phyloP scores from a whole-genome alignment of 2,797 vertebrate species.

The Myotis planiceps region DNA sequence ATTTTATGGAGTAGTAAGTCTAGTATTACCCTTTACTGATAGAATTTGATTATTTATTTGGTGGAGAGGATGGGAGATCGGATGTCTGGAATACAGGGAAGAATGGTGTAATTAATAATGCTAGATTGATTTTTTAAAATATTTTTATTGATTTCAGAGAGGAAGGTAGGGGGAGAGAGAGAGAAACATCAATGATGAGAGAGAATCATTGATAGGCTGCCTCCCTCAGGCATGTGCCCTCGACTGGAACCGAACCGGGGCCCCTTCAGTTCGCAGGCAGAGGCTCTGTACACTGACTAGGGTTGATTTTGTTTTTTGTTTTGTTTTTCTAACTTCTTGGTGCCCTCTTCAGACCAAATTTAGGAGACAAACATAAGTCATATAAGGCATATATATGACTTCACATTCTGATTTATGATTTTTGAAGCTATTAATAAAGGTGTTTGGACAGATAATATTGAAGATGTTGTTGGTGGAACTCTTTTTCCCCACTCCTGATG shows the following conservation, averaged over 20 bases:
- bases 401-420: background rate
- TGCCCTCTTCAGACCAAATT: background rate
- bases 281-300: no score
- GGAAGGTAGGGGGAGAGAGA: no score
- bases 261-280: no score
- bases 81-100: background rate
- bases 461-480: constrained; percentile 13
- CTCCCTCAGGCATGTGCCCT: no score
- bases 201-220: no score
- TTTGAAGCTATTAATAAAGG: background rate
- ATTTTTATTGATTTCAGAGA: no score
- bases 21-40: background rate
- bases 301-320: background rate
- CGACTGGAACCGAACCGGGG: no score
- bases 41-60: background rate
- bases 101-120: background rate
- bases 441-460: background rate
- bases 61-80: background rate
- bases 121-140: background rate
- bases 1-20: background rate
- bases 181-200: no score
- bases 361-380: background rate
- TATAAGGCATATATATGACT: background rate
- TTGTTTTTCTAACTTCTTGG: background rate
- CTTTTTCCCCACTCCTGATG: background rate